phyloP scores from a whole-genome alignment of 2,113 vertebrate species.

The Dromiciops gliroides region DNA sequence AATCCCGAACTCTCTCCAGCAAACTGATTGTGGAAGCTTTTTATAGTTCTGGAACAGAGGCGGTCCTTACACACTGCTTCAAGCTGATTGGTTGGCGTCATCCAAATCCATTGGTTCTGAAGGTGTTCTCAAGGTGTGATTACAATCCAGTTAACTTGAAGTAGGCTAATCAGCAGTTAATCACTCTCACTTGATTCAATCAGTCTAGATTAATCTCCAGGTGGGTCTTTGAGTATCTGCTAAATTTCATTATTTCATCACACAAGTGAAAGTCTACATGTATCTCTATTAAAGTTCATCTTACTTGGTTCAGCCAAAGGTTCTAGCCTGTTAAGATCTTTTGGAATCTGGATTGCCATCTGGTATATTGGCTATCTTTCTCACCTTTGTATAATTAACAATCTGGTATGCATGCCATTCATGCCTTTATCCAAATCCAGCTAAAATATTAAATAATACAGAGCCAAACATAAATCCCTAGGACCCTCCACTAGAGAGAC shows the following conservation, averaged over 20 bases:
- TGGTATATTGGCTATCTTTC: background rate
- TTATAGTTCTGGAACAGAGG: too few relatives aligned
- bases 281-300: background rate
- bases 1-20: too few relatives aligned
- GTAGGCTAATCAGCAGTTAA: too few relatives aligned
- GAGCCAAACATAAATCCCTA: background rate
- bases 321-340: background rate
- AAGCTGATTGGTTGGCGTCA: too few relatives aligned
- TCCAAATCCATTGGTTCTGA: too few relatives aligned
- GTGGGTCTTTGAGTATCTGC: too few relatives aligned
- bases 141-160: too few relatives aligned
- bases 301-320: background rate
- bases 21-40: too few relatives aligned
- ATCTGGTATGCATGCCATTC: background rate
- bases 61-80: too few relatives aligned
- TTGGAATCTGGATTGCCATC: background rate
- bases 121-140: too few relatives aligned
- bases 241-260: background rate
- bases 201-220: too few relatives aligned
- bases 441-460: background rate
- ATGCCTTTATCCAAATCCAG: background rate
- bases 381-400: background rate
- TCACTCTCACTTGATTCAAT: too few relatives aligned
- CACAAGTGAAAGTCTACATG: background rate
- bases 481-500: background rate